Evolutionary conservation across 2,888 invertebrate species (phyloP).

Genomic region (Bedellia somnulentella): DNA sequence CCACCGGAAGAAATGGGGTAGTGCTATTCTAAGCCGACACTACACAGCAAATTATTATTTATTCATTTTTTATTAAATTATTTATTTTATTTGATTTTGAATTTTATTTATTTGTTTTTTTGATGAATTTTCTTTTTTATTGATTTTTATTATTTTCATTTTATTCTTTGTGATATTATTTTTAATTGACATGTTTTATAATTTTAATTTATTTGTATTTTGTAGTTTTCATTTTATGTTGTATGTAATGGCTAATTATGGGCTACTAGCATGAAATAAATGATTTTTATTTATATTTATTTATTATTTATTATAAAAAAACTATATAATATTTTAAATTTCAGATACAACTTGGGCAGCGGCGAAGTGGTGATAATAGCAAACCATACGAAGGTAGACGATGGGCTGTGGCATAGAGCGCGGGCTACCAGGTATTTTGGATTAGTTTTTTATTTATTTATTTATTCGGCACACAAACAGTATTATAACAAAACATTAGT

Average conservation of each 20-base stretch:
- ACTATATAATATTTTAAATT: slow-evolving; percentile 13
- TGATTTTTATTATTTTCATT: no score
- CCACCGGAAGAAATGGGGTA: no score
- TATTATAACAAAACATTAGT: no score
- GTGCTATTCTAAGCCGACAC: no score
- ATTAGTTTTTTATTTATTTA: background rate
- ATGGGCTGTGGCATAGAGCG: slow-evolving; percentile 72
- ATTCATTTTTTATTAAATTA: no score
- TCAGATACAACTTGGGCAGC: slow-evolving; percentile 84
- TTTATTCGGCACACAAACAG: no score
- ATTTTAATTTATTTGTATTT: background rate
- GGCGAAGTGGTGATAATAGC: slow-evolving; percentile 84
- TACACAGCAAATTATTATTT: no score
- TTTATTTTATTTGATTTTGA: no score
- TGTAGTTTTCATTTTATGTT: background rate
- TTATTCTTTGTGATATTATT: no score
- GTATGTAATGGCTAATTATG: background rate
- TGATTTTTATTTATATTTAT: background rate
- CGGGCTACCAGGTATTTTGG: slow-evolving; percentile 33
- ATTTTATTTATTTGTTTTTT: no score
- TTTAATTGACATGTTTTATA: no score
- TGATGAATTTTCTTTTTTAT: no score
- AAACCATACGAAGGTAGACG: slow-evolving; percentile 83
- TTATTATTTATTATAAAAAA: background rate
- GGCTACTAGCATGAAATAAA: background rate